Percentiles rank a stretch among this genome's conserved stretches.
These are phyloP conservation scores for Novumbra hubbsi DNA, from an alignment of 2,797 vertebrate genomes.

Conservation along the genomic window DNA sequence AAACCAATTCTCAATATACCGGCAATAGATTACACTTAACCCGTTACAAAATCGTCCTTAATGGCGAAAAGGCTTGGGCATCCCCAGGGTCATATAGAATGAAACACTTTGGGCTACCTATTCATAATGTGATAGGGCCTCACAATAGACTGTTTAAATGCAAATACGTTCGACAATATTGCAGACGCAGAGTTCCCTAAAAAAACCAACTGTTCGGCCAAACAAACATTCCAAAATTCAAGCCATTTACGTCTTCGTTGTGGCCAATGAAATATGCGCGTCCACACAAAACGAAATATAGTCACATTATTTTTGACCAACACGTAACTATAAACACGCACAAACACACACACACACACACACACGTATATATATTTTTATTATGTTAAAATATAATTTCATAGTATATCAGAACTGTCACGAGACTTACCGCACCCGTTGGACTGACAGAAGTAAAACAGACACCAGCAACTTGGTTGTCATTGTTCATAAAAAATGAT, in stretches of 20 bases:
- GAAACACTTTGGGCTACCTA: not conserved
- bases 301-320: not conserved
- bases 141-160: not conserved
- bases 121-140: not conserved
- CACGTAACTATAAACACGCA: too few species aligned
- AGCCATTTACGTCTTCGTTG: not conserved
- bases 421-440: conserved; percentile 61
- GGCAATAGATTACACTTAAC: not conserved
- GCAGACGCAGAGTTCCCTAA: not conserved
- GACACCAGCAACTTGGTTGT: conserved; percentile 75
- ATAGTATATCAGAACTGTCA: not conserved
- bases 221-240: not conserved
- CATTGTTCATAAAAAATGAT: conserved; percentile 62
- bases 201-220: not conserved
- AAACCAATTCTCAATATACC: not conserved
- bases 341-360: too few species aligned
- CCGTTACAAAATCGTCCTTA: not conserved
- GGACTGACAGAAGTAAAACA: conserved; percentile 74
- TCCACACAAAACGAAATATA: not conserved
- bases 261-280: not conserved
- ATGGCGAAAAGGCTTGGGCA: not conserved
- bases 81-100: not conserved
- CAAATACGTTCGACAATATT: not conserved
- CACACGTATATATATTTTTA: not conserved
- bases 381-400: not conserved